These are phyloP conservation scores for Acrocephalus arundinaceus DNA, from an alignment of 2,113 vertebrate species.

Conservation along the genomic window DNA sequence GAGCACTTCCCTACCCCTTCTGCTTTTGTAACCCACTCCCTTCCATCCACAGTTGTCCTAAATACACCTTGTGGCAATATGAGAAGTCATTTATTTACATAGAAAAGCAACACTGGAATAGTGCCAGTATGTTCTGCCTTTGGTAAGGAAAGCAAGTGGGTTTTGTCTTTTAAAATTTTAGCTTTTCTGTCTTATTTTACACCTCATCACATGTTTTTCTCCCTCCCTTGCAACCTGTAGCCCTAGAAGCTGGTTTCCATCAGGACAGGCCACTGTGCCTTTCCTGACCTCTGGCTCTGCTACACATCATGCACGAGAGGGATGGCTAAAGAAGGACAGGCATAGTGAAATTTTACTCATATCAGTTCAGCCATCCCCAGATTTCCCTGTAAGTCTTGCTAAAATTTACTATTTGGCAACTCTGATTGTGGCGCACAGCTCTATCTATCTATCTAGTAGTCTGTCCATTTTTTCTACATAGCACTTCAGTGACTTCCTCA, in stretches of 20 bases:
- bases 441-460: not conserved
- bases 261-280: not conserved
- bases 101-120: not conserved
- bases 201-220: not conserved
- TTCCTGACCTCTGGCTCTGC: not conserved
- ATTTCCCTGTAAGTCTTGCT: not conserved
- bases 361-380: not conserved
- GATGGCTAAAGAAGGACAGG: not conserved
- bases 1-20: not conserved
- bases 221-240: not conserved
- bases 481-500: not conserved
- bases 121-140: not conserved
- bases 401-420: not conserved
- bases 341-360: not conserved
- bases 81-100: not conserved
- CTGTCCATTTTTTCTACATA: not conserved
- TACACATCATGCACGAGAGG: accelerated
- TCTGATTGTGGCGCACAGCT: not conserved
- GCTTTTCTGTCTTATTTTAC: not conserved
- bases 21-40: not conserved
- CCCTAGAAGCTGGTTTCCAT: not conserved
- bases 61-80: not conserved
- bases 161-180: not conserved
- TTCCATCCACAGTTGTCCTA: not conserved
- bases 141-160: not conserved